Base-by-base conservation (phyloP, 2,113 vertebrate species). In the Neomonachus schauinslandi region DNA sequence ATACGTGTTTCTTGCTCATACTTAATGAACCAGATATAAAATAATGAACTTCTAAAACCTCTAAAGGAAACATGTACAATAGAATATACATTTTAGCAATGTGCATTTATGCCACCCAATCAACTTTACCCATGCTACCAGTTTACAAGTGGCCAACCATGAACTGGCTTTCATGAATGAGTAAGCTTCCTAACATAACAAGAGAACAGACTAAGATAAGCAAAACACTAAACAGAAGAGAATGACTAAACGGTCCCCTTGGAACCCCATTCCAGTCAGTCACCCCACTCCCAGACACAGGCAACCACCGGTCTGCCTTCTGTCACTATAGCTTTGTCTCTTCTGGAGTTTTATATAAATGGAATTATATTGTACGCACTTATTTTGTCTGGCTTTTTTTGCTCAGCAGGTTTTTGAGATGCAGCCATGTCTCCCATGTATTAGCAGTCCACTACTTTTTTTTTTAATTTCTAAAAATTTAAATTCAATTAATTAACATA, bases 341-440 rank as follows among this genome's bases (percentile, higher is more conserved):
- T 94, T 49, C 39, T 57, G 51, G 24, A 80, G 14, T 59, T 91
- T 84, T 49, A 95, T 22, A 49, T 8, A 87, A 91, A 83, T 55
- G 21, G 13, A 89, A 88, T 65, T 46, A 93, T 14, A 31, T 0
- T 36, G 1, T 14, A 87, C 15, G 19, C 0, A 39, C 67, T 71
- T 63, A 63, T 74, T 95, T 91, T 74, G 14, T 53, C 12, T 89
- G 74, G n/a, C 15, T 86, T 90, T 86, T 92, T 77, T 74, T 39
- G n/a, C 28, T 95, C 39, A 76, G 21, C 36, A 89, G 33, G 19
- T 67, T 84, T 91, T 28, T 84, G 65, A 91, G 33, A 89, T 80
- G 61, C 36, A 81, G 14, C 55, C 89, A 87, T 28, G 4, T 81
- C 80, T 51, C 72, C 16, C 16, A 55, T 53, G 10, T 91, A 61